Base-by-base conservation (phyloP, 1,140 invertebrate genomes). In the Maniola jurtina region DNA sequence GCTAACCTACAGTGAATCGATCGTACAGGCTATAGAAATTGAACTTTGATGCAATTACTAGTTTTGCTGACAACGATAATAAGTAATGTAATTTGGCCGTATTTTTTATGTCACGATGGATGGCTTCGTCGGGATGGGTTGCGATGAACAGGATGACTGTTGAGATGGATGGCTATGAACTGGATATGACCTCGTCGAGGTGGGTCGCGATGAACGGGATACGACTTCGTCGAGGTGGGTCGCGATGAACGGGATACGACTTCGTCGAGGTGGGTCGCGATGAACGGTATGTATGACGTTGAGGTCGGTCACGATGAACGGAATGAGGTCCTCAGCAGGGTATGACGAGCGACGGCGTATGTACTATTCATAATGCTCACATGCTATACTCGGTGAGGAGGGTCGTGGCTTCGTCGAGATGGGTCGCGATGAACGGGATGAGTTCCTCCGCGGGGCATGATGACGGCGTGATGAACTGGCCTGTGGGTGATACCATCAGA, bases 401-500 rank as follows among this genome's bases (percentile, higher is more conserved):
- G 67, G 94, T 85, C 45, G 92, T 92, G 0, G 97, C 97, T 80
- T 95, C 92, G 38, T 94, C 90, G 71, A 98, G 92, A 84, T 97
- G 93, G 33, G 94, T 93, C 6, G 94, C 93, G 42, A 98, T 95
- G 80, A 97, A 98, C 76, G 94, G 95, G 1, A 98, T 93, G 42
- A 98, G 89, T 64, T 98, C 93, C 70, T 94, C 94, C 0, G 96
- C 95, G 9, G 97, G 97, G 84, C 97, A 97, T 0, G 96, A 96
- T 14, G 96, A 95, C 33, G 97, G 97, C 0, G 96, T 96, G 52
- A 98, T 97, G 73, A 98, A 96, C 88, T 98, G 96, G 16, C 97
- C 97, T 42, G 96, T 97, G 0, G 96, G 96, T 7, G 96, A 97
- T n/a, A 98, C 92, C 96, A 97, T 98, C 47, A 98, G 80, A 0